phyloP scores from a whole-genome alignment of 2,888 invertebrate genomes.

The Phania funesta region DNA sequence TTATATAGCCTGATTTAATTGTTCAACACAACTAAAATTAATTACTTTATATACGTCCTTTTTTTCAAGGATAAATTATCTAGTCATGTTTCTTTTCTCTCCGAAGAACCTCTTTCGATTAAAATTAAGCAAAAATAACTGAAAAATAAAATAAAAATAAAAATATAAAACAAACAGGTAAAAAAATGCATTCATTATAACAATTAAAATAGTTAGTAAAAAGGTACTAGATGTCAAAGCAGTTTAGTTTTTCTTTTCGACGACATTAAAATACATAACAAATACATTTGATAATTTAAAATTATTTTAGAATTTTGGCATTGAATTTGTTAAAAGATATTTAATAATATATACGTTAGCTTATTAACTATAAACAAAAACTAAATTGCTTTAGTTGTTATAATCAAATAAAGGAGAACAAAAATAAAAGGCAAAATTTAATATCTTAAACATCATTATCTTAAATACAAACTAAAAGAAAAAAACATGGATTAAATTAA shows the following conservation, averaged over 20 bases:
- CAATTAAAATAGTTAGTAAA: constrained; percentile 56
- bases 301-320: constrained; percentile 52
- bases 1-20: constrained; percentile 30
- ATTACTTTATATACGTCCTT: constrained; percentile 61
- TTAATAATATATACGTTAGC: constrained; percentile 53
- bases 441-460: constrained; percentile 18
- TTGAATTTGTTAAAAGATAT: constrained; percentile 40
- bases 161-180: neutral
- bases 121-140: constrained; percentile 48
- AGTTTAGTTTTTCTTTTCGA: constrained; percentile 52
- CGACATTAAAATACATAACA: constrained; percentile 16
- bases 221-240: constrained; percentile 58
- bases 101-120: constrained; percentile 44
- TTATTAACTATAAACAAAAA: constrained; percentile 56
- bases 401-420: constrained; percentile 31
- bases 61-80: constrained; percentile 51
- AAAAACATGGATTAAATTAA: too few species aligned
- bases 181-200: constrained; percentile 29
- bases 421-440: constrained; percentile 26
- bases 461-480: constrained; percentile 1
- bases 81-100: constrained; percentile 54
- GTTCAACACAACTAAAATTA: constrained; percentile 29
- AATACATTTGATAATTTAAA: constrained; percentile 38
- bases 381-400: constrained; percentile 62
- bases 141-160: constrained; percentile 18